Percentiles rank a stretch among this genome's conserved stretches.
Conservation (phyloP, 1,140 invertebrate genomes). For the Matsumurasca onukii region DNA sequence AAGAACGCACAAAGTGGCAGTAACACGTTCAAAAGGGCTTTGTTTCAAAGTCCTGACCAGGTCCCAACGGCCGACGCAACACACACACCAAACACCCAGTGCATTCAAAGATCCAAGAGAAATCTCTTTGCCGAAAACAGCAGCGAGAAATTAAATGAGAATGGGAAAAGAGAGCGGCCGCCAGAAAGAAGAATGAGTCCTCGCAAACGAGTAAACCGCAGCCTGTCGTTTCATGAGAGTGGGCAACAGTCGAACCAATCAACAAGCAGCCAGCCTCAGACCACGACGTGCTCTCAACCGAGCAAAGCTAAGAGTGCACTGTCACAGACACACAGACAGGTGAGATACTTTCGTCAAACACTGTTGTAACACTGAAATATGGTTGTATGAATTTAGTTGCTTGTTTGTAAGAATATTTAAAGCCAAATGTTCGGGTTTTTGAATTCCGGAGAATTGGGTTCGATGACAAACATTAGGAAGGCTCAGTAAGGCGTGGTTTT, state of each 20-base stretch:
- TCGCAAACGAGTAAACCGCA: slow-evolving; percentile 7
- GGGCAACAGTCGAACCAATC: background rate
- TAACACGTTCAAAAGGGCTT: slow-evolving; percentile 56
- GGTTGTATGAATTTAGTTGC: background rate
- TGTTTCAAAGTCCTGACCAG: slow-evolving; percentile 63
- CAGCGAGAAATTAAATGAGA: slow-evolving; percentile 26
- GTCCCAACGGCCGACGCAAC: slow-evolving; percentile 41
- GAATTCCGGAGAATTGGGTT: too few species aligned
- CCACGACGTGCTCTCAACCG: background rate
- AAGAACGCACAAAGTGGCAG: background rate
- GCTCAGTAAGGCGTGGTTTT: too few species aligned
- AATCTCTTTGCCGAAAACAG: slow-evolving; percentile 53
- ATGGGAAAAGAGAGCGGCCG: slow-evolving; percentile 45
- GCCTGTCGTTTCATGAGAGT: slow-evolving; percentile 19
- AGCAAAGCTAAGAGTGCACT: background rate
- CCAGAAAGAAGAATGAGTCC: slow-evolving; percentile 29
- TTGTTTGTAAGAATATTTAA: background rate
- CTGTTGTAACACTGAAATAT: background rate
- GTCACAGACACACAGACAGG: background rate
- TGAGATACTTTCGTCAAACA: background rate
- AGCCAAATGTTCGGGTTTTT: too few species aligned
- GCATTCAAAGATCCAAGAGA: slow-evolving; percentile 53
- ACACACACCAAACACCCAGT: slow-evolving; percentile 41
- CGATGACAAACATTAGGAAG: too few species aligned
- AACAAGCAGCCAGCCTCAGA: background rate